Percentiles rank a stretch among this genome's conserved stretches.
Conservation (phyloP, 2,113 vertebrate genomes). For the Passer montanus region DNA sequence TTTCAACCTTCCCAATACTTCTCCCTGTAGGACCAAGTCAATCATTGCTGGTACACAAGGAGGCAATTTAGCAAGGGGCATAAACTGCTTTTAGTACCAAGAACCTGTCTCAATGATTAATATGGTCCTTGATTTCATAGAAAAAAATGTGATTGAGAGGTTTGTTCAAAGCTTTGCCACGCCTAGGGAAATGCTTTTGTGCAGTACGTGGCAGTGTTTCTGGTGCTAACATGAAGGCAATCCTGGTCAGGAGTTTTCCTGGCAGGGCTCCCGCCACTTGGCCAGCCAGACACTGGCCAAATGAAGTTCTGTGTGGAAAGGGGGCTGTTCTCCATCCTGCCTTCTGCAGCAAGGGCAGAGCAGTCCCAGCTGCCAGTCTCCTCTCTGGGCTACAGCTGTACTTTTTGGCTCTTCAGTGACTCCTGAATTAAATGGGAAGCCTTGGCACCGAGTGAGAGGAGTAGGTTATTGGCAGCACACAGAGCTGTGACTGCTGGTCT, state of each 20-base stretch:
- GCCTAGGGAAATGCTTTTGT: constrained; percentile 10
- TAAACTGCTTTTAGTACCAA: background rate
- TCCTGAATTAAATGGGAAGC: background rate
- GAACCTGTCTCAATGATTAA: background rate
- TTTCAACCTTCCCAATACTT: background rate
- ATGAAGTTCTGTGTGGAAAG: fast-evolving
- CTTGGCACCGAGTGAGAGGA: background rate
- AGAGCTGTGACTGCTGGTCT: background rate
- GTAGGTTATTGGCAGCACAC: background rate
- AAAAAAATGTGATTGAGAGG: background rate
- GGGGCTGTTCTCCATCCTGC: background rate
- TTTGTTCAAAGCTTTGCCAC: constrained; percentile 1
- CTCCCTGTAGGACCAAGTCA: background rate
- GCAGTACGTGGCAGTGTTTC: background rate
- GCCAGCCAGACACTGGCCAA: fast-evolving
- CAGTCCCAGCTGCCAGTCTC: background rate
- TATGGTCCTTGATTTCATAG: background rate
- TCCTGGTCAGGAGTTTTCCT: background rate
- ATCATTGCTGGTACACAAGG: background rate
- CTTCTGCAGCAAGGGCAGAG: background rate
- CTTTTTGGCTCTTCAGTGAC: background rate
- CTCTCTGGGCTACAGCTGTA: background rate
- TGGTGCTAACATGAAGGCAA: background rate
- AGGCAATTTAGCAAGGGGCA: background rate
- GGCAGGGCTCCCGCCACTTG: background rate